Conservation (phyloP, 2,888 invertebrate species). For the Argynnis bischoffii region DNA sequence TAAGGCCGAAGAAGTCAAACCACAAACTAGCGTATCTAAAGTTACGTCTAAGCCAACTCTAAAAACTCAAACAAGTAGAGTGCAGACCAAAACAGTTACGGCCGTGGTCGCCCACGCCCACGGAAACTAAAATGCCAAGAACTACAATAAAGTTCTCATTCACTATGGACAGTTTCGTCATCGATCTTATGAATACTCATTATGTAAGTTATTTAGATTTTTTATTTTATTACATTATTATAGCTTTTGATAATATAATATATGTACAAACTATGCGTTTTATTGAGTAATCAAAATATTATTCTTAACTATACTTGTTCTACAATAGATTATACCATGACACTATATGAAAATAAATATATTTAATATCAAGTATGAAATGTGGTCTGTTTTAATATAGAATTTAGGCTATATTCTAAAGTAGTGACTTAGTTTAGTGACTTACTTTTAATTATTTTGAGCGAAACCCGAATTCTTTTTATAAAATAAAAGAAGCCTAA, state of each 20-base stretch:
- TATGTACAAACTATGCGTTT: no score
- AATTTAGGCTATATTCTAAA: no score
- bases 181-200: conserved; percentile 86
- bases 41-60: conserved; percentile 52
- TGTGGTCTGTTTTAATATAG: no score
- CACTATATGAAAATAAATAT: no score
- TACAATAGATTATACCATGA: no score
- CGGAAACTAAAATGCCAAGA: conserved; percentile 55
- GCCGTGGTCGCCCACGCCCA: conserved; percentile 45
- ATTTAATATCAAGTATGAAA: no score
- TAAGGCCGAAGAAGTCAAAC: conserved; percentile 55
- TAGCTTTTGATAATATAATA: no score
- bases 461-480: no score
- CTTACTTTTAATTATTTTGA: no score
- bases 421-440: no score
- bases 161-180: conserved; percentile 91
- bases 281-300: neutral
- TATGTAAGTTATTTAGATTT: conserved; percentile 51
- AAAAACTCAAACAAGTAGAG: conserved; percentile 52
- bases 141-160: conserved; percentile 91
- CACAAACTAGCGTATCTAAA: conserved; percentile 46
- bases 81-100: conserved; percentile 48
- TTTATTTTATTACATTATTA: neutral
- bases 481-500: no score
- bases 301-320: conserved; percentile 1